phyloP scores from a whole-genome alignment of 2,113 vertebrate species.

The Meleagris gallopavo region DNA sequence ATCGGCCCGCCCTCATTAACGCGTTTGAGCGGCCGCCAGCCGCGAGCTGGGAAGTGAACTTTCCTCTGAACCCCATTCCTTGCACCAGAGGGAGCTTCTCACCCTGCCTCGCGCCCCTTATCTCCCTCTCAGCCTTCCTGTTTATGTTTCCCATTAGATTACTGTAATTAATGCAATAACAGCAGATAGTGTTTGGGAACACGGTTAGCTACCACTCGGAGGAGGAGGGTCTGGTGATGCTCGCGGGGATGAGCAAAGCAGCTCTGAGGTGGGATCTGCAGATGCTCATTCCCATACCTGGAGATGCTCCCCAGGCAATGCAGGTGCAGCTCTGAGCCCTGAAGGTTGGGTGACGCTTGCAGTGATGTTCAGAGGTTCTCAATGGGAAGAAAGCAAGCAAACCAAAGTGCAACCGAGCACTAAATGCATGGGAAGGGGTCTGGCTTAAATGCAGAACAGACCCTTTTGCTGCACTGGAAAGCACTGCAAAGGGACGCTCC shows the following conservation, averaged over 20 bases:
- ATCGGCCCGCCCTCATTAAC: conserved; percentile 39
- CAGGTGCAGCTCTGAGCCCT: no score
- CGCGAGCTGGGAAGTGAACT: neutral
- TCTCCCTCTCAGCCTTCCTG: conserved; percentile 78
- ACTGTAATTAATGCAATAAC: conserved; percentile 68
- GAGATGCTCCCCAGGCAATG: neutral
- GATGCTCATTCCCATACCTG: neutral
- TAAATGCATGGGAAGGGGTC: rapidly evolving
- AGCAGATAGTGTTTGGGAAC: neutral
- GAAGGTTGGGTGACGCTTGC: rapidly evolving
- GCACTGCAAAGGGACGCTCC: rapidly evolving
- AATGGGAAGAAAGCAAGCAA: neutral
- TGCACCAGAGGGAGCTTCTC: conserved; percentile 6
- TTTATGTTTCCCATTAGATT: conserved; percentile 78
- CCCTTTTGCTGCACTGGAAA: rapidly evolving
- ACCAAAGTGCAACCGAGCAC: neutral
- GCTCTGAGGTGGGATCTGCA: neutral
- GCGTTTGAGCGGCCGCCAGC: conserved; percentile 61
- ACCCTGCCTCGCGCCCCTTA: conserved; percentile 43
- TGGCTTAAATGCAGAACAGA: neutral
- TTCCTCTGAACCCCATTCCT: conserved; percentile 1
- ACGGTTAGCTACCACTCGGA: neutral
- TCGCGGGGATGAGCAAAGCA: neutral
- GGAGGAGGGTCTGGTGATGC: neutral
- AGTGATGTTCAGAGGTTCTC: rapidly evolving